phyloP scores from a whole-genome alignment of 1,140 invertebrate genomes.

The Ips nitidus region DNA sequence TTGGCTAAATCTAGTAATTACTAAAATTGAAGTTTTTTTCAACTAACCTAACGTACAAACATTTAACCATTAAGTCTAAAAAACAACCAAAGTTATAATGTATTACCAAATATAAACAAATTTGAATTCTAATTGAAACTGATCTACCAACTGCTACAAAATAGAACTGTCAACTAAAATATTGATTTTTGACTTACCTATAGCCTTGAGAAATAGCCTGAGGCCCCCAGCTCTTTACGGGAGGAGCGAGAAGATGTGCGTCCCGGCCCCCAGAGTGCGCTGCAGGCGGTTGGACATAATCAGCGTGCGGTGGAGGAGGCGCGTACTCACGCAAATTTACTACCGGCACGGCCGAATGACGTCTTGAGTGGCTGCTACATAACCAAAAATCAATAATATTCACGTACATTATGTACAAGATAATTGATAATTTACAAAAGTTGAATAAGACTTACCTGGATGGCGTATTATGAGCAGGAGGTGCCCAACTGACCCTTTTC shows the following conservation, averaged over 20 bases:
- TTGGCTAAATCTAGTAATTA: too few relatives aligned
- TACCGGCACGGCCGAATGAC: constrained; percentile 49
- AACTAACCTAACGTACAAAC: too few relatives aligned
- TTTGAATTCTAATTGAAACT: too few relatives aligned
- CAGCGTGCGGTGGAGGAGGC: constrained; percentile 45
- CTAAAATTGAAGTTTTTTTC: too few relatives aligned
- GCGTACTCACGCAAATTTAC: constrained; percentile 50
- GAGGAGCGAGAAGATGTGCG: constrained; percentile 53
- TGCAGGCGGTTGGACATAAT: constrained; percentile 65
- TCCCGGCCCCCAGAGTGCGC: constrained; percentile 58
- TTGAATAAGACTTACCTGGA: constrained; percentile 44
- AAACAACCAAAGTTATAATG: too few relatives aligned
- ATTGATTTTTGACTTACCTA: constrained; percentile 51
- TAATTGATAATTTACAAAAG: constrained; percentile 2
- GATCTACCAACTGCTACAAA: too few relatives aligned
- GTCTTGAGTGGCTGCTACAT: constrained; percentile 38
- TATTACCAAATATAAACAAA: too few relatives aligned
- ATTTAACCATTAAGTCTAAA: too few relatives aligned
- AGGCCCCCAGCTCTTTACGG: constrained; percentile 54
- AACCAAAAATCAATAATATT: constrained; percentile 2
- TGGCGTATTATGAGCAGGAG: constrained; percentile 57
- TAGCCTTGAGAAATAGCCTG: constrained; percentile 61
- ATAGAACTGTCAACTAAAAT: too few relatives aligned
- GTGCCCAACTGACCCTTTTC: constrained; percentile 61
- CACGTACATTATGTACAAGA: neutral